Evolutionary conservation across 2,888 invertebrate genomes (phyloP).

Genomic region (Parnassius glacialis): DNA sequence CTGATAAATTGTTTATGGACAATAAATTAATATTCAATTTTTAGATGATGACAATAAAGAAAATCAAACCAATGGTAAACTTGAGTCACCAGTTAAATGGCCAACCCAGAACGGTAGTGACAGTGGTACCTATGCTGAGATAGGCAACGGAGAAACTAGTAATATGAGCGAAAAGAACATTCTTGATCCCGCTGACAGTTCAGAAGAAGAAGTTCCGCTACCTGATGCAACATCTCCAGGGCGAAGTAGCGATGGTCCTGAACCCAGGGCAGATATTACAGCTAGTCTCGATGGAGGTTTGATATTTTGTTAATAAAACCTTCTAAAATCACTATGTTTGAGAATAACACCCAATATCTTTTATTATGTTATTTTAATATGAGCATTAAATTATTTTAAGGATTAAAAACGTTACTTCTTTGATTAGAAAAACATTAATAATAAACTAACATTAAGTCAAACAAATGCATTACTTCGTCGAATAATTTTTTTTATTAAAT

Average conservation of each 20-base stretch:
- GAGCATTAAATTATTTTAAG: too few species aligned
- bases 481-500: too few species aligned
- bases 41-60: conserved; percentile 76
- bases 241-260: conserved; percentile 73
- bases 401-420: too few species aligned
- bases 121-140: conserved; percentile 77
- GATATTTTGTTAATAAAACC: neutral
- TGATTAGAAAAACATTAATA: too few species aligned
- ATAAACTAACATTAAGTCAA: too few species aligned
- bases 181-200: conserved; percentile 73
- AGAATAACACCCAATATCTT: neutral
- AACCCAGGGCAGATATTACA: conserved; percentile 73
- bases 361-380: conserved; percentile 3
- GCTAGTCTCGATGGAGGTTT: conserved; percentile 69
- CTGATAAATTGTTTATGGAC: too few species aligned
- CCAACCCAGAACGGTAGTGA: conserved; percentile 74
- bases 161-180: conserved; percentile 71
- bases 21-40: conserved; percentile 6
- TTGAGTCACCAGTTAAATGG: conserved; percentile 74
- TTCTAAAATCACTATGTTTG: neutral
- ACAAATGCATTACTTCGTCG: too few species aligned
- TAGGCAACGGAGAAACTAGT: conserved; percentile 69
- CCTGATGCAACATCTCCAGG: conserved; percentile 75
- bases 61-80: conserved; percentile 73
- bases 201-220: conserved; percentile 72